Evolutionary conservation across 1,140 invertebrate genomes (phyloP), one percentile per base, ranked within the genome.

Genomic region (Brachionus sp.): DNA sequence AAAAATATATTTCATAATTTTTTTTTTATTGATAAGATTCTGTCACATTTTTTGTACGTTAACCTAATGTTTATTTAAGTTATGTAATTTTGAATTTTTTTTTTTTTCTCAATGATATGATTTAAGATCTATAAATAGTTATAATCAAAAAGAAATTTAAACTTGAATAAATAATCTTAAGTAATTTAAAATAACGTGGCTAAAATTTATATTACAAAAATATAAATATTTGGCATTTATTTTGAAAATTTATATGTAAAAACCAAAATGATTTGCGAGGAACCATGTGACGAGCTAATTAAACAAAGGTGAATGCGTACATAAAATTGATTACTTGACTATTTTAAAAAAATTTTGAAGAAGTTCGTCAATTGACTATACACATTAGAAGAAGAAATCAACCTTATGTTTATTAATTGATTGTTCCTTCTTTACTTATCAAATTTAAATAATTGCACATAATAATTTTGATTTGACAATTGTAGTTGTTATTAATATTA

Each of bases 11-110:
- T 75, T 75, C 39, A 39, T 75, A 50, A 33, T 19, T 13, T 13
- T 5, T 73, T 73, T 39, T 16, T 7, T 16, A 75, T 75, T 75
- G 42, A 75, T 75, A 46, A 75, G 70, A 50, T 73, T 4, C 29
- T 25, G 12, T 75, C 39, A 35, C 19, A 44, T 25, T 75, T 33
- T 75, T 39, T 19, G 29, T 16, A 39, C 33, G 4, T 2, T 7
- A 70, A 16, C 19, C 33, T 4, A 35, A 70, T 70, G 33, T 39
- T 39, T 39, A 16, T 70, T 37, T 35, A 70, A 42, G 13, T 39
- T 39, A 39, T 57, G 5, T 57, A 57, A 57, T 57, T 57, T 46
- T 46, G 10, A 46, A 16, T 29, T 29, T 29, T 29, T 3, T 29
- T n/a, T n/a, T n/a, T n/a, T n/a, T n/a, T n/a, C n/a, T n/a, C n/a